phyloP scores from a whole-genome alignment of 2,888 invertebrate genomes.

The Poecilus cupreus region DNA sequence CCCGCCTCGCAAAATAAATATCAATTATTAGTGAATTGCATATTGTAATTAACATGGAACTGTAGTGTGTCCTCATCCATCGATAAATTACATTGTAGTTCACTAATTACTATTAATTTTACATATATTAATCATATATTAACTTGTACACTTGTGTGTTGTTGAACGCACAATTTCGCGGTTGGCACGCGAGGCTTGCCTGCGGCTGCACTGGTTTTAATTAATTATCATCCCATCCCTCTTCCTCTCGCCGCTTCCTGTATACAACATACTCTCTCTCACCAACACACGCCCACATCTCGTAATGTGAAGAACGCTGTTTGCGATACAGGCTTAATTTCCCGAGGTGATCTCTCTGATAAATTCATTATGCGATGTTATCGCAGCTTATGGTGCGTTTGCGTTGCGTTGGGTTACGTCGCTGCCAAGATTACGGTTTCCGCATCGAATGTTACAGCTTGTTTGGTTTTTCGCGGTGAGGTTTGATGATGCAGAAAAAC shows the following conservation, averaged over 20 bases:
- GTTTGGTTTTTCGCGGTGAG: no score
- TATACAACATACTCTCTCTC: not conserved
- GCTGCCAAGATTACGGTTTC: not conserved
- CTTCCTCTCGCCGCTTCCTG: not conserved
- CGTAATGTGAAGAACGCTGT: not conserved
- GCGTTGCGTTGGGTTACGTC: not conserved
- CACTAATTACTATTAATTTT: not conserved
- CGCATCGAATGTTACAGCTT: no score
- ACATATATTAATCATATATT: not conserved
- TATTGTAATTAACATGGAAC: no score
- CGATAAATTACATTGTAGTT: no score
- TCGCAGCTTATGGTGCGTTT: conserved; percentile 19
- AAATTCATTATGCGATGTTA: conserved; percentile 26
- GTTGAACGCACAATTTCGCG: not conserved
- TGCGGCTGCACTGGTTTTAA: conserved; percentile 34
- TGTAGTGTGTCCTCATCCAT: no score
- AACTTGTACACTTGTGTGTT: not conserved
- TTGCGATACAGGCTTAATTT: conserved; percentile 9
- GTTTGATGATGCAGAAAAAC: no score
- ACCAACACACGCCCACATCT: not conserved
- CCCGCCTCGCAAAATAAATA: no score
- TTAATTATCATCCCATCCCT: conserved; percentile 25
- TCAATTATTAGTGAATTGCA: no score
- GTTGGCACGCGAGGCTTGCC: not conserved
- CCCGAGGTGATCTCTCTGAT: conserved; percentile 29